Evolutionary conservation across 2,888 invertebrate species (phyloP), one percentile per base, ranked within the genome.

Genomic region (Capitulum mitella): DNA sequence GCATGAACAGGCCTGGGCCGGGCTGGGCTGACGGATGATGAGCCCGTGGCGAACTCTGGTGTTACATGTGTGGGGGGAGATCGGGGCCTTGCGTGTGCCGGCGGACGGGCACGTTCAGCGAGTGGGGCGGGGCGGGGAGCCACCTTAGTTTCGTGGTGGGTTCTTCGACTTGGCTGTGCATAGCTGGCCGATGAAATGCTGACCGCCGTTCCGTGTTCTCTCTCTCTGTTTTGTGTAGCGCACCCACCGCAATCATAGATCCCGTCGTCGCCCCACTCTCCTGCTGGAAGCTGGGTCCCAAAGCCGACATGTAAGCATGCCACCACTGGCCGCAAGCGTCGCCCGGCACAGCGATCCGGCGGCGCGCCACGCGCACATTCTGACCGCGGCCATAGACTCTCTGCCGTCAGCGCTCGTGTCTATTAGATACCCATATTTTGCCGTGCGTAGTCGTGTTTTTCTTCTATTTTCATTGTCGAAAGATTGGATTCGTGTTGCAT

Each of bases 221-320:
- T 77, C 54, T 78, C 58, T 78, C 37, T 58, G 61, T 78, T 77
- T 77, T 77, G 48, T 48, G 48, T 77, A 77, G 77, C 77, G 40
- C 61, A 58, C 58, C 77, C 77, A 58, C 77, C 77, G 51, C 58
- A 48, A 77, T 74, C 51, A 77, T 77, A 43, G 43, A 70, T 40
- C 54, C 78, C 74, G 79, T 46, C 46, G 46, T 48, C 29, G 46
- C 43, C 32, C 46, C 76, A 46, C 76, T 76, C 16, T 43, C 76
- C 46, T 76, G 76, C 76, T 76, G 76, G 76, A 76, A 76, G 46
- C 76, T 76, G 76, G 76, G 46, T 46, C 46, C 76, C 43, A 76
- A 76, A 48, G 46, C 43, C 76, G 76, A 76, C 76, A 76, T 76
- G 76, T 76, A 76, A 76, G 76, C 70, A 70, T 70, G 70, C 70